Evolutionary conservation across 2,888 invertebrate genomes (phyloP).

Genomic region (Clunio marinus): DNA sequence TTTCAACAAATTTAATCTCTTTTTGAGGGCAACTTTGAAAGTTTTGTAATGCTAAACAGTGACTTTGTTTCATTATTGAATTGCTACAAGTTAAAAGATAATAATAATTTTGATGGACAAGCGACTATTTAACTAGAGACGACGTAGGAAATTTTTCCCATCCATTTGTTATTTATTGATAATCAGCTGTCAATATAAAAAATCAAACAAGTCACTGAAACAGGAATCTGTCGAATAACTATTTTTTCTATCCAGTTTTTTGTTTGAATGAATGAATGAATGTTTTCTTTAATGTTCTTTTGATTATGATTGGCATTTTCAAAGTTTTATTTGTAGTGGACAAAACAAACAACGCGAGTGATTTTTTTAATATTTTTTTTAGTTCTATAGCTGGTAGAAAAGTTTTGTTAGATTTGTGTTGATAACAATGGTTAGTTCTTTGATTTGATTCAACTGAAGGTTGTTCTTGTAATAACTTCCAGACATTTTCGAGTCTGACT

Average conservation of each 20-base stretch:
- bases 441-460: not conserved
- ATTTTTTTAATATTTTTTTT: not conserved
- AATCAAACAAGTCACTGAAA: conserved; percentile 8
- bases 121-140: too few relatives aligned
- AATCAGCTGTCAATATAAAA: conserved; percentile 25
- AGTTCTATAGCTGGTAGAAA: conserved; percentile 12
- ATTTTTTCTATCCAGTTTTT: not conserved
- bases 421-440: conserved; percentile 15
- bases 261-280: conserved; percentile 13
- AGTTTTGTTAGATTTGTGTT: conserved; percentile 14
- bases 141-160: conserved; percentile 1
- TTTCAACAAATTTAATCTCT: too few relatives aligned
- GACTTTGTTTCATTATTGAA: too few relatives aligned
- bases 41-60: too few relatives aligned
- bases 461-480: not conserved
- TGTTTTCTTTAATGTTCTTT: conserved; percentile 7
- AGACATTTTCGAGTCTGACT: not conserved
- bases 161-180: conserved; percentile 20
- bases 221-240: conserved; percentile 9
- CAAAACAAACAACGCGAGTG: conserved; percentile 12
- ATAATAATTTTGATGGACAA: too few relatives aligned
- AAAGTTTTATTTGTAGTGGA: not conserved
- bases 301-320: conserved; percentile 24
- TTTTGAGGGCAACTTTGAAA: too few relatives aligned
- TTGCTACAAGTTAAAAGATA: too few relatives aligned